Evolutionary conservation across 2,113 vertebrate genomes (phyloP), one percentile per base, ranked within the genome.

Genomic region (Morphnarchus princeps): DNA sequence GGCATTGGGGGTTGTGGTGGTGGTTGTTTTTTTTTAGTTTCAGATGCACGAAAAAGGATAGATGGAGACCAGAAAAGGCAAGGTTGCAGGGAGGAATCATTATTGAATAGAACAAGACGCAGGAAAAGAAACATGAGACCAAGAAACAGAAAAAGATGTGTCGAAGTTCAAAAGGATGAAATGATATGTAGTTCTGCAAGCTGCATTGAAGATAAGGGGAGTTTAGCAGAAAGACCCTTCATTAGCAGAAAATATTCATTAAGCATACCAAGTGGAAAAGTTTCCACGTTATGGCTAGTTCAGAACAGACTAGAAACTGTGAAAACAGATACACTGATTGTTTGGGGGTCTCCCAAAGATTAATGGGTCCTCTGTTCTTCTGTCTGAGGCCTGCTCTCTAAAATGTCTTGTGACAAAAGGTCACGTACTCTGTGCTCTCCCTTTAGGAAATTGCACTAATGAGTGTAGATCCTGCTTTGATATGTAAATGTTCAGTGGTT

Each of bases 291-390:
- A 59, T 40, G 59, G 38, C 78, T 57, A 67, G 70, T 31, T 87
- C 84, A 59, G n/a, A 96, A 95, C 71, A 74, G 83, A 84, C 21
- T 91, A 74, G 65, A 80, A 96, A 87, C 45, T 65, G 40, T n/a
- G 72, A 85, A 95, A 82, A 95, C 89, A 97, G 80, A 96, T 38
- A 87, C 34, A 34, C 14, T 80, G 76, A 96, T 96, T 95, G 95
- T 97, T 84, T 5, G 1, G 82, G 83, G 87, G 63, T 88, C 96
- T 96, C 87, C 52, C 67, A 47, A 94, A 97, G 95, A 96, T 89
- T 97, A 97, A 97, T 97, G 89, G 95, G 67, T 80, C 88, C 85
- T 93, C 96, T 97, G 91, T 96, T 96, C 78, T 95, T 93, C 90
- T 34, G 78, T 91, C 65, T 78, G 61, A 87, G 85, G 94, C 76